A percentile compares a stretch with the other conserved stretches of the same genome.
These are phyloP conservation scores for Melikaiella ostensackeni DNA, from an alignment of 2,888 invertebrate species.

Conservation along the genomic window DNA sequence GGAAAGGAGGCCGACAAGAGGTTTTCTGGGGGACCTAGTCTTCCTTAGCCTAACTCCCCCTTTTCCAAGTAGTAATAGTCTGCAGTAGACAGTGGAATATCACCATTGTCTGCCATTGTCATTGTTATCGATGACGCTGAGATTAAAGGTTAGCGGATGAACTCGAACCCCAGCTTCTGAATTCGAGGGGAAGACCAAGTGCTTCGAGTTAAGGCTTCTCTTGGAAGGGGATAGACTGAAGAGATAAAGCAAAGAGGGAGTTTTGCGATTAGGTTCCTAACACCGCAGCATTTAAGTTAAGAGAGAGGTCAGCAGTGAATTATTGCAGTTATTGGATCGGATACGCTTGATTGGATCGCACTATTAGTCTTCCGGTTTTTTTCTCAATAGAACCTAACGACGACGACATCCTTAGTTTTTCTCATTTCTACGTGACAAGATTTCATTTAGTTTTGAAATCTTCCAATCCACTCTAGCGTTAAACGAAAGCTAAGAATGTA, in stretches of 20 bases:
- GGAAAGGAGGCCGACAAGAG: constrained; percentile 47
- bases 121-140: constrained; percentile 68
- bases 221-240: background rate
- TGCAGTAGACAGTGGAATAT: constrained; percentile 58
- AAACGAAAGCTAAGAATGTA: no score
- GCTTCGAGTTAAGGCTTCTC: background rate
- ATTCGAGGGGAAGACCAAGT: constrained; percentile 26
- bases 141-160: constrained; percentile 67
- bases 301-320: background rate
- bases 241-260: constrained; percentile 3
- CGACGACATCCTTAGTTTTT: background rate
- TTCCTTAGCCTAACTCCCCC: constrained; percentile 46
- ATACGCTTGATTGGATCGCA: constrained; percentile 5
- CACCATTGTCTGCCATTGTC: constrained; percentile 63
- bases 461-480: background rate
- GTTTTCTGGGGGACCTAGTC: constrained; percentile 45
- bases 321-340: constrained; percentile 1
- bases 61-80: constrained; percentile 47
- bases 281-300: background rate
- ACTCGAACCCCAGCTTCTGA: constrained; percentile 54
- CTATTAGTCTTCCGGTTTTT: background rate
- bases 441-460: background rate
- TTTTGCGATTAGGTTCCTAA: constrained; percentile 19
- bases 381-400: background rate
- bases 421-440: background rate